These are phyloP conservation scores for Caenorhabditis afra DNA, from an alignment of 2,888 invertebrate genomes.

Conservation along the genomic window DNA sequence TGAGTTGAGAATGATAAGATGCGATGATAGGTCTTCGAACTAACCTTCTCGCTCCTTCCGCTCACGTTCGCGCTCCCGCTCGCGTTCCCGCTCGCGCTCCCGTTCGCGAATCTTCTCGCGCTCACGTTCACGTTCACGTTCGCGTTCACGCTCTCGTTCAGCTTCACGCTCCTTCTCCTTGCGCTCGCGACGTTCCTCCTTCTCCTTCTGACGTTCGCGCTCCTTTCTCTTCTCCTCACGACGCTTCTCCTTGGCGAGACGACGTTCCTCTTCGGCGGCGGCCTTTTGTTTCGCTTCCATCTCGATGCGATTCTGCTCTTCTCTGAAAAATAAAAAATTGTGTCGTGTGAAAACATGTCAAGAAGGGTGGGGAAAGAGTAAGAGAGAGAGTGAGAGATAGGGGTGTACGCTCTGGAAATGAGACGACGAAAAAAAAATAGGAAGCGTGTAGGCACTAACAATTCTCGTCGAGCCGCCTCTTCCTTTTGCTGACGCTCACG, in stretches of 20 bases:
- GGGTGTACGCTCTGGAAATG: background rate
- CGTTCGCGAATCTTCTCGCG: conserved; percentile 28
- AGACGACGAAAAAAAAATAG: conserved; percentile 1
- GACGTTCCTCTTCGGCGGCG: conserved; percentile 26
- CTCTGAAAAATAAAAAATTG: conserved; percentile 33
- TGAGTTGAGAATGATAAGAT: background rate
- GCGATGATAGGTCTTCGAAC: background rate
- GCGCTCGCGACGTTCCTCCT: conserved; percentile 42
- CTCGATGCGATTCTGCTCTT: conserved; percentile 26
- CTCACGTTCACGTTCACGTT: conserved; percentile 31
- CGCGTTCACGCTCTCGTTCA: conserved; percentile 48
- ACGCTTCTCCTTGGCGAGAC: conserved; percentile 30
- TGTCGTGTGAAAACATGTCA: background rate
- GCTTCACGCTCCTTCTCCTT: conserved; percentile 44
- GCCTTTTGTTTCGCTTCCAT: conserved; percentile 12
- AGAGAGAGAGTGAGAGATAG: background rate
- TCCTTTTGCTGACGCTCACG: conserved; percentile 44
- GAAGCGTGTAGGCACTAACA: conserved; percentile 20
- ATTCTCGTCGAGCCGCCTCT: conserved; percentile 41
- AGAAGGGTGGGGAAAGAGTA: background rate
- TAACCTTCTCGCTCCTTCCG: conserved; percentile 29
- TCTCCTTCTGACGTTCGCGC: conserved; percentile 42
- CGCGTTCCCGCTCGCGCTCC: conserved; percentile 52
- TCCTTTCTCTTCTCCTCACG: conserved; percentile 36
- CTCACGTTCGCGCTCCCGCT: conserved; percentile 37